These are phyloP conservation scores for Chiloscyllium plagiosum DNA, from an alignment of 2,113 vertebrate species.

Conservation along the genomic window DNA sequence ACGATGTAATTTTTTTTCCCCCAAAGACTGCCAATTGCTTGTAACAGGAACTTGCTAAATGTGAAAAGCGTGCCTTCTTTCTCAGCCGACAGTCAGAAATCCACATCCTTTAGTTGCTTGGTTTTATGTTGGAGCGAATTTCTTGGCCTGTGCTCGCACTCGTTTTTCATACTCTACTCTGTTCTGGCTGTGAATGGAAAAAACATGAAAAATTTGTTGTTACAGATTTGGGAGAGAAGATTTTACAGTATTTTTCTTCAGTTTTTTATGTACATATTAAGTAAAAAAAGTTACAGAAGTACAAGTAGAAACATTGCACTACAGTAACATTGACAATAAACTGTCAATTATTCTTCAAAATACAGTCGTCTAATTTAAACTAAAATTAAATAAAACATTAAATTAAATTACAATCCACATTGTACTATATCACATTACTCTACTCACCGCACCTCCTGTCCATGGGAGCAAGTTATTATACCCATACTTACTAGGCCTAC, in stretches of 20 bases:
- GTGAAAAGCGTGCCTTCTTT: conserved; percentile 34
- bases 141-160: conserved; percentile 66
- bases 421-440: no score
- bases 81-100: conserved; percentile 34
- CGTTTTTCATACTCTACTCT: conserved; percentile 68
- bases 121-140: conserved; percentile 62
- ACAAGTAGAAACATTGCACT: neutral
- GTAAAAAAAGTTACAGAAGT: neutral
- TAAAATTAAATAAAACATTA: no score
- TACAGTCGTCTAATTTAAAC: no score
- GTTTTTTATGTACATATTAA: no score
- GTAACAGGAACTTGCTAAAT: conserved; percentile 37
- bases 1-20: conserved; percentile 31
- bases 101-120: conserved; percentile 28
- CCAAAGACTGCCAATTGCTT: conserved; percentile 34
- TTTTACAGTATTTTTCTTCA: neutral
- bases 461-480: no score
- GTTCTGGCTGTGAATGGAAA: conserved; percentile 58
- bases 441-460: no score
- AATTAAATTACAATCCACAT: no score
- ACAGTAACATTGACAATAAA: no score
- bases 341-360: no score
- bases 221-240: neutral
- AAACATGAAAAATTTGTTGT: neutral
- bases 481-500: no score